These are phyloP conservation scores for Tachuris rubrigastra DNA, from an alignment of 2,113 vertebrate species.

Conservation along the genomic window DNA sequence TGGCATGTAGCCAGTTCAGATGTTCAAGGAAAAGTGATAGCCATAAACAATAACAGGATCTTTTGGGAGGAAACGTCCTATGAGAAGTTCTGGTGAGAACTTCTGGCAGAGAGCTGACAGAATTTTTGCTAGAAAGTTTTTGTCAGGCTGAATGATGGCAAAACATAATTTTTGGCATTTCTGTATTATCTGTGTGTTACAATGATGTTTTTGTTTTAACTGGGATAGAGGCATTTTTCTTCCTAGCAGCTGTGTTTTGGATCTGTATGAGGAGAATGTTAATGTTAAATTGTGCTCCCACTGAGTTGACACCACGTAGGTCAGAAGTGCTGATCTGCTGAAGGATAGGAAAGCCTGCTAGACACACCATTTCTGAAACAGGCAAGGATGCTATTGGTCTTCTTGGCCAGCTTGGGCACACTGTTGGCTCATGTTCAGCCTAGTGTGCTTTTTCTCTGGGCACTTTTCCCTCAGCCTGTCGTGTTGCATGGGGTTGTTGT, in stretches of 20 bases:
- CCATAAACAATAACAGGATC: no score
- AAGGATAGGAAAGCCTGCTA: neutral
- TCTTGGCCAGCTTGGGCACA: neutral
- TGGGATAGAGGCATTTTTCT: neutral
- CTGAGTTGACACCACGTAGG: neutral
- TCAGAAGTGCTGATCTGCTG: neutral
- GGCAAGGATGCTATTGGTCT: neutral
- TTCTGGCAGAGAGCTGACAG: no score
- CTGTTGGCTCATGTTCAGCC: neutral
- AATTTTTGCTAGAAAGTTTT: no score
- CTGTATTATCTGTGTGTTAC: no score
- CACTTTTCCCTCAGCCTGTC: no score
- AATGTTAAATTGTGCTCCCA: neutral
- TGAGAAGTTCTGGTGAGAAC: no score
- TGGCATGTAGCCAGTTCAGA: no score
- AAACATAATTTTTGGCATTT: no score
- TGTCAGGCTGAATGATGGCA: no score
- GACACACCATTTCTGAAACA: neutral
- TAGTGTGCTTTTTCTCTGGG: neutral
- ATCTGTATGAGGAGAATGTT: neutral
- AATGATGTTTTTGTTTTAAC: neutral
- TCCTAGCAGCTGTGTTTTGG: neutral
- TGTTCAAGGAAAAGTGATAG: no score
- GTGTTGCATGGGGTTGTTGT: neutral
- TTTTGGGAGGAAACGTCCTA: no score